Conservation (phyloP, 2,113 vertebrate species). For the Aegotheles bennettii region DNA sequence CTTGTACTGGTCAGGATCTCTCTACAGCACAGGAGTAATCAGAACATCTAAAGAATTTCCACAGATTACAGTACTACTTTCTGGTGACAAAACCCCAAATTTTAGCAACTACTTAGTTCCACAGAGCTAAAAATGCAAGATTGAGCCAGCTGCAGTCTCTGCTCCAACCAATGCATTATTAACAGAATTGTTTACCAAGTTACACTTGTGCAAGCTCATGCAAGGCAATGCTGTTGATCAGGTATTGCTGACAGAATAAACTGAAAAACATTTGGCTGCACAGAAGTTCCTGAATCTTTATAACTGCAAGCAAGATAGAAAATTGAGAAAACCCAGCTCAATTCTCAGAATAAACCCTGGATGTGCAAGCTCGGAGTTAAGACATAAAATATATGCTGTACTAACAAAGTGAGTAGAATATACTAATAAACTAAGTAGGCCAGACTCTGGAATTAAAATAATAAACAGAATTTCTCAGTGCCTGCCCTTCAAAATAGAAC, state of each 20-base stretch:
- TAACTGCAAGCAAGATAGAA: not conserved
- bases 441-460: not conserved
- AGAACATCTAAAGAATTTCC: not conserved
- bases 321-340: not conserved
- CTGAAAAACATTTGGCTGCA: not conserved
- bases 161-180: not conserved
- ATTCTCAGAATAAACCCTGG: not conserved
- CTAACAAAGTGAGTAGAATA: not conserved
- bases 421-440: not conserved
- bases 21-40: not conserved
- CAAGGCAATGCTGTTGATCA: not conserved
- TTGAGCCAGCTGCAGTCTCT: not conserved
- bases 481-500: not conserved
- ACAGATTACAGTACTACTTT: not conserved
- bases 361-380: not conserved
- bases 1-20: not conserved
- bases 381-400: not conserved
- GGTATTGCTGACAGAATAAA: not conserved
- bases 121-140: not conserved
- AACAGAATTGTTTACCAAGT: not conserved
- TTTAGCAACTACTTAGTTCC: not conserved
- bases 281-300: not conserved
- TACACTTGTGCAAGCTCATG: not conserved
- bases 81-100: not conserved
- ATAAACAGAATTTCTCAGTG: not conserved